phyloP scores from a whole-genome alignment of 1,140 invertebrate genomes.

The Drosophila nigrodunni region DNA sequence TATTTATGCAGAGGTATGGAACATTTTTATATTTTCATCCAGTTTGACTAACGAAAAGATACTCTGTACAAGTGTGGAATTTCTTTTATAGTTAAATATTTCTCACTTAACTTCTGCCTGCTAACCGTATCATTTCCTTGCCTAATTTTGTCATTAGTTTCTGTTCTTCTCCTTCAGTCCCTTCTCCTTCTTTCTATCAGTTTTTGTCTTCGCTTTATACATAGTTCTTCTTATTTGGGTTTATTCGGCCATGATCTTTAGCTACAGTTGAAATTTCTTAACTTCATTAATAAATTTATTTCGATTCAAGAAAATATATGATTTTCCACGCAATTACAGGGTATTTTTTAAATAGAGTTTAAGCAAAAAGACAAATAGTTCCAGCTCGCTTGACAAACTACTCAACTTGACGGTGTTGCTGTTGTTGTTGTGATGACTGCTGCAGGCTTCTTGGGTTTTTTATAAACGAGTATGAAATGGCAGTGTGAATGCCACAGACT shows the following conservation, averaged over 20 bases:
- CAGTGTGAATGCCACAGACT: conserved; percentile 71
- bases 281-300: no score
- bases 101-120: no score
- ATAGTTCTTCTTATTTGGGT: no score
- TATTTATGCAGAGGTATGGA: conserved; percentile 75
- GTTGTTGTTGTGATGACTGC: conserved; percentile 38
- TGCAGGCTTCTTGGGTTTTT: conserved; percentile 52
- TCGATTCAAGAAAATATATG: no score
- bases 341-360: conserved; percentile 21
- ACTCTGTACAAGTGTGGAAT: neutral
- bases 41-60: neutral
- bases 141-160: no score
- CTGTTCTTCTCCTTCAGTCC: no score
- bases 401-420: conserved; percentile 27
- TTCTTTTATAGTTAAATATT: neutral
- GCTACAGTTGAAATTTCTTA: no score
- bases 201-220: no score
- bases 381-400: conserved; percentile 70
- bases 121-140: no score
- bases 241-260: no score
- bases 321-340: neutral
- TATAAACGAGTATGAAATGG: conserved; percentile 56
- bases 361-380: neutral
- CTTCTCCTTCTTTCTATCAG: no score
- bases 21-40: conserved; percentile 4